These are phyloP conservation scores for Apodemus speciosus DNA, from an alignment of 2,113 vertebrate species.

Conservation along the genomic window DNA sequence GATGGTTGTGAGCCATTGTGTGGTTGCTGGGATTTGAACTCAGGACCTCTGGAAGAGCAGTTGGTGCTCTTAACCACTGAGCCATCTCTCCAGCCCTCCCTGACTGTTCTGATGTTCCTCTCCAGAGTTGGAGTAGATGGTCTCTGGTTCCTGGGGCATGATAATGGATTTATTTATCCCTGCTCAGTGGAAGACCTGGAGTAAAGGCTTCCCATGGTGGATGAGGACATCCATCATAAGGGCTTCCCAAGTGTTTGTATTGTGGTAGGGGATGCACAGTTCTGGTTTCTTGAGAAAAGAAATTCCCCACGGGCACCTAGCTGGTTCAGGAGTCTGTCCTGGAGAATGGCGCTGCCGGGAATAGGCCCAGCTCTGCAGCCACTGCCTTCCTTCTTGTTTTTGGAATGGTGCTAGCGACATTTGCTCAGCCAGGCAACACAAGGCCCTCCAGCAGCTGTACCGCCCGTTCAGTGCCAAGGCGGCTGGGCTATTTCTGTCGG, in stretches of 20 bases:
- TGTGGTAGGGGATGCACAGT: background rate
- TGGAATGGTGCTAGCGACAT: background rate
- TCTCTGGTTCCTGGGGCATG: background rate
- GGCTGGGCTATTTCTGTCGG: background rate
- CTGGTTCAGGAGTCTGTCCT: background rate
- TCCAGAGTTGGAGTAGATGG: background rate
- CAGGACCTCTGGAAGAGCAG: no score
- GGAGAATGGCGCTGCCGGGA: background rate
- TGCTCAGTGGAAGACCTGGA: background rate
- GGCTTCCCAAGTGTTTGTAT: background rate
- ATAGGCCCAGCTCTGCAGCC: accelerated
- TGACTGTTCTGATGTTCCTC: background rate
- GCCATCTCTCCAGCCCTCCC: no score
- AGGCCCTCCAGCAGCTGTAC: background rate
- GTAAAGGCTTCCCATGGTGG: background rate
- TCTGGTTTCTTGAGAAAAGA: background rate
- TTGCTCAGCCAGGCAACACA: background rate
- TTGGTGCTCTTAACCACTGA: no score
- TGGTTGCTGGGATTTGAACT: no score
- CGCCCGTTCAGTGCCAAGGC: background rate
- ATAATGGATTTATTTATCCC: background rate
- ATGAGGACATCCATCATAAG: background rate
- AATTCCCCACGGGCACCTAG: background rate
- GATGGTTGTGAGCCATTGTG: no score
- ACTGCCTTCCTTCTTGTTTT: background rate